Base-by-base conservation (phyloP, 2,888 invertebrate species). In the Cybosia mesomella region DNA sequence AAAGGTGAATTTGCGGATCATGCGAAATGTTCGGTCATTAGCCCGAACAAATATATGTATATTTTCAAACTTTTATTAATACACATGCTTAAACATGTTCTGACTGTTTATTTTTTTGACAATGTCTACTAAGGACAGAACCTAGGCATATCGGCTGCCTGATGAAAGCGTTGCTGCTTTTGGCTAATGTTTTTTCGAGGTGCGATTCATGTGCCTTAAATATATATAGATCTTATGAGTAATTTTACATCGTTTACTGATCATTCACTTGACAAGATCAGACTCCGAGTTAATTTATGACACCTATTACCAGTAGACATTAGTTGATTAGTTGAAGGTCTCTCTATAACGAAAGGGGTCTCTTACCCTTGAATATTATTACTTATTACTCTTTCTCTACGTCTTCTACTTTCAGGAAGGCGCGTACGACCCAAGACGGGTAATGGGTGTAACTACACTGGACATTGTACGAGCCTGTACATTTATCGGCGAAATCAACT, bases 381-480 rank as follows among this genome's bases (percentile, higher is more conserved):
- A n/a, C 49, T 49, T 8, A 49, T 49, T n/a, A 9, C 49, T n/a
- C 49, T n/a, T 49, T 49, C 49, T 49, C n/a, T 4, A n/a, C 8
- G 18, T 28, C 24, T 55, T 55, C 8, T 22, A 55, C 7, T 57
- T 54, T 24, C 82, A 96, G 96, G 97, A 97, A 66, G 98, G 98
- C 66, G 98, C 97, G 53, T 98, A 97, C 87, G 98, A 99, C 92
- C 98, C 98, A n/a, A 97, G 97, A 71, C 97, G 98, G 83, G 96
- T 99, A 59, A 98, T 99, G 86, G 99, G 99, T 66, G 98, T 99
- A 15, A 99, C 99, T 28, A 99, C 99, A 7, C 95, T 99, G 79
- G 99, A 99, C 93, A 96, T 99, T 77, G 99, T 99, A n/a, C 97
- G 99, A 81, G 97, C 99, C 0, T 98, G 98, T 83, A 96, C 99